phyloP scores from a whole-genome alignment of 2,888 invertebrate species.

The Tipula unca region DNA sequence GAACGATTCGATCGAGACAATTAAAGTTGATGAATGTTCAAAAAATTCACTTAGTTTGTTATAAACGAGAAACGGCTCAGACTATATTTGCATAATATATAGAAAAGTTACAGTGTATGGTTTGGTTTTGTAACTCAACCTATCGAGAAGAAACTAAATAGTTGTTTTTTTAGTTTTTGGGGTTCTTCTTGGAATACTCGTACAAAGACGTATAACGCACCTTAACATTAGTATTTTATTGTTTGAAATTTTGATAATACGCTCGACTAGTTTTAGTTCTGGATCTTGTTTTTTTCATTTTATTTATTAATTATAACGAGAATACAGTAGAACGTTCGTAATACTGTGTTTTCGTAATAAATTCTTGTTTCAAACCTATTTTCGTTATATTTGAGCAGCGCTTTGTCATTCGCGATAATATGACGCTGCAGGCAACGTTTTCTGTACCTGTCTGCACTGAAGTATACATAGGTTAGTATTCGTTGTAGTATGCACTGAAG shows the following conservation, averaged over 20 bases:
- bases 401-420: too few species aligned
- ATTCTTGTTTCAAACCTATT: too few species aligned
- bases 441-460: too few species aligned
- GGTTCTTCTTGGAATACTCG: too few species aligned
- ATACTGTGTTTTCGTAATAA: not conserved
- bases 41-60: not conserved
- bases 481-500: too few species aligned
- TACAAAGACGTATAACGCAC: not conserved
- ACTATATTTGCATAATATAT: not conserved
- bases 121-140: not conserved
- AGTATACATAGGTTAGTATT: too few species aligned
- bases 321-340: not conserved
- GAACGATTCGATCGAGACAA: not conserved
- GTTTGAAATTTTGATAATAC: not conserved
- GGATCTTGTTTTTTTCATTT: not conserved
- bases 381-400: too few species aligned
- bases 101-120: too few species aligned
- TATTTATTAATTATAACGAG: not conserved
- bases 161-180: not conserved
- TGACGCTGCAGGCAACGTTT: too few species aligned
- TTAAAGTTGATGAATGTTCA: not conserved
- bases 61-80: not conserved
- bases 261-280: not conserved
- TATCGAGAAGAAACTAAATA: not conserved
- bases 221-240: not conserved